phyloP scores from a whole-genome alignment of 2,113 vertebrate genomes.

The Periophthalmus modestus region DNA sequence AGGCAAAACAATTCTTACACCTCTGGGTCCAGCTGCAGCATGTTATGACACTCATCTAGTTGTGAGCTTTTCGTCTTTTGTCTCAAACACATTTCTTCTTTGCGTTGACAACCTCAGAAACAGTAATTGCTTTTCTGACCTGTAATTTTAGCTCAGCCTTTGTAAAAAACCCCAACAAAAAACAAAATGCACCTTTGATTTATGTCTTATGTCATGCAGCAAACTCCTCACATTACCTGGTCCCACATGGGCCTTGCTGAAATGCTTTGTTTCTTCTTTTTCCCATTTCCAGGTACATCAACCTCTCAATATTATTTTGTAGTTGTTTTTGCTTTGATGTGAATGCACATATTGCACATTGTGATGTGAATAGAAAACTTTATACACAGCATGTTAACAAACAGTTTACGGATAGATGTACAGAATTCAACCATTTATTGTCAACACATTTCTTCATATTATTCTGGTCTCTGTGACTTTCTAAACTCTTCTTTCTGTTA shows the following conservation, averaged over 20 bases:
- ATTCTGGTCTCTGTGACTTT: constrained; percentile 10
- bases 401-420: constrained; percentile 36
- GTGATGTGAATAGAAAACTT: neutral
- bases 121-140: constrained; percentile 78
- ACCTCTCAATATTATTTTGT: constrained; percentile 18
- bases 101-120: constrained; percentile 71
- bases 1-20: constrained; percentile 64
- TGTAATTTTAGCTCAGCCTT: constrained; percentile 71
- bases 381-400: constrained; percentile 6
- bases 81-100: constrained; percentile 73
- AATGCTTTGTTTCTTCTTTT: constrained; percentile 34
- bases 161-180: constrained; percentile 41
- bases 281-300: constrained; percentile 31
- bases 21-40: constrained; percentile 57
- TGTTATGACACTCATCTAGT: constrained; percentile 70
- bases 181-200: constrained; percentile 67
- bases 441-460: neutral
- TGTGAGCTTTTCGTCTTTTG: constrained; percentile 64
- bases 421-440: constrained; percentile 14
- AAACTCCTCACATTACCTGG: constrained; percentile 64
- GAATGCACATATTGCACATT: neutral
- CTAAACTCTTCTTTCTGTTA: neutral
- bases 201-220: constrained; percentile 71
- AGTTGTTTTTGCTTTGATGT: neutral
- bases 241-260: constrained; percentile 42